phyloP scores from a whole-genome alignment of 2,888 invertebrate genomes.

The Andrena dorsata region DNA sequence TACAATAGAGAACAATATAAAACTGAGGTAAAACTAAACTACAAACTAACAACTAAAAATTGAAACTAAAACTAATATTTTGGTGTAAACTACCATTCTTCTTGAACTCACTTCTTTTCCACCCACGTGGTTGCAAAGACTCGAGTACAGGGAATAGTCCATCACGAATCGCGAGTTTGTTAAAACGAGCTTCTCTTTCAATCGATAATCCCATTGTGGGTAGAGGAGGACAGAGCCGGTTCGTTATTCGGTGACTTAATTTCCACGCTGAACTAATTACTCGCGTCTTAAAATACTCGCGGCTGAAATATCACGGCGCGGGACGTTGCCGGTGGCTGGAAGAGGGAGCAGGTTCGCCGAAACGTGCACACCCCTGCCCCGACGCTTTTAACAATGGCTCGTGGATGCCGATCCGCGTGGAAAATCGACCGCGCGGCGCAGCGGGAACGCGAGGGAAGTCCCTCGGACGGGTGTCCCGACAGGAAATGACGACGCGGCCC shows the following conservation, averaged over 20 bases:
- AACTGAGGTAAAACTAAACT: too few species aligned
- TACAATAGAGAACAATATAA: too few species aligned
- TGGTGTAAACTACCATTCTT: too few species aligned
- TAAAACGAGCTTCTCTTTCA: background rate
- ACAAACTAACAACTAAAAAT: too few species aligned
- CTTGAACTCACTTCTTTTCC: too few species aligned
- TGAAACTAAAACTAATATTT: too few species aligned
- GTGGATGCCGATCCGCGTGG: constrained; percentile 25
- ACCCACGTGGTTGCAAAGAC: too few species aligned
- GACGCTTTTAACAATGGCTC: constrained; percentile 28
- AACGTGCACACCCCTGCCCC: background rate
- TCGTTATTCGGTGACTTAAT: constrained; percentile 7
- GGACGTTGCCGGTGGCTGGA: background rate
- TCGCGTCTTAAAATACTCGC: background rate
- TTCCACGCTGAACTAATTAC: background rate
- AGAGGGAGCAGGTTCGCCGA: background rate
- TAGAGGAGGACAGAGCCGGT: background rate
- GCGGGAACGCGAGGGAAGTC: constrained; percentile 24
- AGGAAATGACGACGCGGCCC: constrained; percentile 44
- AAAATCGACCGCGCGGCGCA: constrained; percentile 29
- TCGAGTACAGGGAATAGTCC: background rate
- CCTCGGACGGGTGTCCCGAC: constrained; percentile 37
- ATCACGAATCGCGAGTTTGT: background rate
- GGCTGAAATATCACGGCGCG: background rate
- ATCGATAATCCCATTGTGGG: background rate